Base-by-base conservation (phyloP, 2,888 invertebrate genomes). In the Ormyrus thymus region DNA sequence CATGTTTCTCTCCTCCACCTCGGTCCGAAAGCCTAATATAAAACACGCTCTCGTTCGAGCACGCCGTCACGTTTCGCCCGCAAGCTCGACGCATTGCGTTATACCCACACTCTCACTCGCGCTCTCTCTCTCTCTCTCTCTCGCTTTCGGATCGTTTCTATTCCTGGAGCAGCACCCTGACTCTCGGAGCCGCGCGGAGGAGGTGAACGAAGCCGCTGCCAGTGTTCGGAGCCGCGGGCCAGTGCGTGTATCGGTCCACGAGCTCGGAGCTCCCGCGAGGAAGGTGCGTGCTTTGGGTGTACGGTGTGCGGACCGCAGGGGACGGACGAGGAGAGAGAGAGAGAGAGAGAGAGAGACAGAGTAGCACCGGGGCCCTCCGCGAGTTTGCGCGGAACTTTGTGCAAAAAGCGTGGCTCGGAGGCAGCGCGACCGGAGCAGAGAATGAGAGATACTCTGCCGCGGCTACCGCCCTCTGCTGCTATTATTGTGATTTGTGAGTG, bases 161-260 rank as follows among this genome's bases (percentile, higher is more conserved):
- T 90, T 90, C 89, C 89, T 90, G 89, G 89, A 89, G 87, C 87
- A 85, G 75, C 68, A 75, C 75, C 79, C 74, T 65, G 80, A 71
- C 45, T 76, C 62, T 51, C 64, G 43, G 73, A 66, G 65, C 65
- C 48, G 64, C 68, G 68, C 56, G 56, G 70, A 45, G 64, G 68
- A 62, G 73, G 7, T 56, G 51, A 29, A 62, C 68, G 58, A 29
- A 29, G 29, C 51, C 53, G 51, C 72, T 29, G 62, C 51, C 68
- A 72, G 78, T 29, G 29, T 73, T 50, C 65, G 77, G 56, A 64
- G 77, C 77, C 72, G 61, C 72, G 65, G 59, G 61, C 72, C 72
- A 66, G 68, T 13, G 29, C 68, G 69, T 29, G 29, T 29, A 29
- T 29, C 29, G 29, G 29, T 62, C 71, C 62, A 53, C 73, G 62